Base-by-base conservation (phyloP, 1,140 invertebrate genomes). In the Bombus polaris region DNA sequence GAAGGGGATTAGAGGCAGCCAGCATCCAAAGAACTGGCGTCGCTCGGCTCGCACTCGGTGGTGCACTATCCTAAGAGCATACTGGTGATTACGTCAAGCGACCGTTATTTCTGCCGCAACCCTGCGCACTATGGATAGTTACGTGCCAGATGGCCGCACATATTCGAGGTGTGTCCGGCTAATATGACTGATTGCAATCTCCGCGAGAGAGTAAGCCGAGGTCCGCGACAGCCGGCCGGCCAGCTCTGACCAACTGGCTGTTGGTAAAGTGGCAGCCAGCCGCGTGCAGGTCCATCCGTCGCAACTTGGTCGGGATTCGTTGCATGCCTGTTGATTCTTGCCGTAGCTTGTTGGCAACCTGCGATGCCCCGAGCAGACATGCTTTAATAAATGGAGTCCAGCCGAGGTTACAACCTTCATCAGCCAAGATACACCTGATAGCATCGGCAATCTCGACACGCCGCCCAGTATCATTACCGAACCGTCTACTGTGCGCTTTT, bases 371-470 rank as follows among this genome's bases (percentile, higher is more conserved):
- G 75, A 85, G 81, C 83, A 88, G 87, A 90, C 92, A 90, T 87
- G 91, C 87, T 94, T 93, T 94, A 94, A 94, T 93, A 94, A 94
- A 94, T 93, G 92, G 90, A 91, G 91, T 90, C 90, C 90, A 82
- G 89, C 87, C 86, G 91, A 91, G 93, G 93, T 94, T 93, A 91
- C 91, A 94, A 94, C 93, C 93, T 94, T 94, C 93, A 93, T 94
- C 93, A 94, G 84, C 89, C 87, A 82, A 92, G 93, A 93, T 93
- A 93, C 92, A 91, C 82, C 90, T 88, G 92, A 94, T 94, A 93
- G 87, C 90, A 94, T 94, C 91, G 89, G 87, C 90, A 93, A 93
- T 93, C 93, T 94, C 90, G 92, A 92, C 92, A 93, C 91, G 90
- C 87, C 88, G 89, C 89, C 79, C 91, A 89, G 85, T 92, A 75